Evolutionary conservation across 2,797 vertebrate species (phyloP), one percentile per base, ranked within the genome.

Genomic region (Hyperoplus lanceolatus): DNA sequence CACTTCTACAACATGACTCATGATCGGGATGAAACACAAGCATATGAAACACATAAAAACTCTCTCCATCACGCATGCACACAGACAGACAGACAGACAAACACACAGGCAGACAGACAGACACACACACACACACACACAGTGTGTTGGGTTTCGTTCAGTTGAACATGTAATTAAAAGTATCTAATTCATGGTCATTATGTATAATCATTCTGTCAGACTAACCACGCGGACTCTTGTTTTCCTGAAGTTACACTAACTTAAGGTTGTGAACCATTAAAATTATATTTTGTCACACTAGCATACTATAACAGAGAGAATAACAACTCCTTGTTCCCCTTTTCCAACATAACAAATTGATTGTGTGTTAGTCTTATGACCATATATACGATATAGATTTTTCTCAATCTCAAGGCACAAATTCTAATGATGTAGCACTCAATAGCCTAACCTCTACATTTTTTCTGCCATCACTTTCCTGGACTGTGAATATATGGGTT

Each of bases 311-410:
- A 70, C 14, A 41, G 15, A 54, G 14, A 43, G 36, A 18, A 38
- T 76, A 70, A 38, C 29, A 38, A 8, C 15, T 21, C 36, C 5
- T 46, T 15, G 46, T 72, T 59, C 53, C 16, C 59, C 18, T n/a
- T 63, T 68, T 39, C 11, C 4, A 39, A 16, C 11, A 48, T 49
- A 71, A 61, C 53, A 7, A 57, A 48, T 36, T 14, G 13, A 70
- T 13, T 29, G 29, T 67, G 39, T 14, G 42, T 29, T 57, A 13
- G 39, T 18, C n/a, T n/a, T 12, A 8, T 10, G 21, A 41, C 11
- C 5, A 12, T 13, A 11, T 6, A 11, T 29, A 29, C 18, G 12
- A 59, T 39, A 14, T 15, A 18, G 5, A 7, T 38, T 70, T 65
- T 58, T 61, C 4, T 50, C 1, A 9, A 29, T 29, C 29, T 29